A percentile compares a stretch with the other conserved stretches of the same genome.
These are phyloP conservation scores for Chrysoperla carnea DNA, from an alignment of 1,140 invertebrate genomes.

Conservation along the genomic window DNA sequence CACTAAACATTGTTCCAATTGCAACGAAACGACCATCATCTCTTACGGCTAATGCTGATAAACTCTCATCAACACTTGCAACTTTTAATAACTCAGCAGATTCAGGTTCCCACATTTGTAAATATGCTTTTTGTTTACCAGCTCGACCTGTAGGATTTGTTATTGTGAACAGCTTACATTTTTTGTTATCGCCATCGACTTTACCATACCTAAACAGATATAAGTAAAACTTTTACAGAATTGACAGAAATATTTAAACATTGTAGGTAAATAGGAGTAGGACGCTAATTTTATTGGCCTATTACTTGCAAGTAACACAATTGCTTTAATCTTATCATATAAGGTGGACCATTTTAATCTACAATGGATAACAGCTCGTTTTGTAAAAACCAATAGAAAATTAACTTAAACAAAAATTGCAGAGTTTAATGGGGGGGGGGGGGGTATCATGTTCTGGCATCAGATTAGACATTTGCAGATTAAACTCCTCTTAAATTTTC, in stretches of 20 bases:
- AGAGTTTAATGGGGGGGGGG: too few species aligned
- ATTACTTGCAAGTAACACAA: too few species aligned
- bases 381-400: too few species aligned
- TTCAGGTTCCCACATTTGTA: slow-evolving; percentile 52
- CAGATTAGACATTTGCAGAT: too few species aligned
- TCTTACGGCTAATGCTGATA: slow-evolving; percentile 73
- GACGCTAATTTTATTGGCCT: too few species aligned
- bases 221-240: slow-evolving; percentile 9
- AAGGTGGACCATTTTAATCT: too few species aligned
- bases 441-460: too few species aligned
- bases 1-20: slow-evolving; percentile 82
- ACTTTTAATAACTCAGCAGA: slow-evolving; percentile 32
- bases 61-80: slow-evolving; percentile 46
- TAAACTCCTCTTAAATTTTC: too few species aligned
- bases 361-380: too few species aligned
- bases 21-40: slow-evolving; percentile 83
- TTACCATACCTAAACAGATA: slow-evolving; percentile 41
- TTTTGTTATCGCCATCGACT: slow-evolving; percentile 41
- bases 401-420: too few species aligned
- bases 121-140: slow-evolving; percentile 49
- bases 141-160: slow-evolving; percentile 54
- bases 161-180: slow-evolving; percentile 59
- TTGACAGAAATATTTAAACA: slow-evolving; percentile 6
- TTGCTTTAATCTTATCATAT: too few species aligned
- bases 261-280: too few species aligned